A percentile compares a stretch with the other conserved stretches of the same genome.
Evolutionary conservation across 1,140 invertebrate species (phyloP).

Genomic region (Aphis craccivora): DNA sequence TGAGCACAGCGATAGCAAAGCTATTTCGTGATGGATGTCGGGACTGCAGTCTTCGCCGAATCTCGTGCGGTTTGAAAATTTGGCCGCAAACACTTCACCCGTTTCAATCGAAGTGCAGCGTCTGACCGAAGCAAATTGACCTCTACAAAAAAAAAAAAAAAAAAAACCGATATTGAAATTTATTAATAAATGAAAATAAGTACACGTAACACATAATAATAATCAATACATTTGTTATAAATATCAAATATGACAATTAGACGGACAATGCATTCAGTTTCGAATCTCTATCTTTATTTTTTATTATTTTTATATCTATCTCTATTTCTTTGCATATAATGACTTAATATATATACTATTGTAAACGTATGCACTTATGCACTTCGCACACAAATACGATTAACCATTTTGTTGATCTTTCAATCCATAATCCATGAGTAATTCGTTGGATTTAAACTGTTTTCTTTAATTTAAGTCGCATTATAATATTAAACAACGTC

Average conservation of each 20-base stretch:
- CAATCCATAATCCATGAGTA: background rate
- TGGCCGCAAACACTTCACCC: conserved; percentile 75
- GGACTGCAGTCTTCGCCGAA: conserved; percentile 71
- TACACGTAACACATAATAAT: background rate
- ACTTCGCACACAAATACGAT: background rate
- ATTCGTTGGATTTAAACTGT: background rate
- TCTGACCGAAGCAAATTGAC: conserved; percentile 80
- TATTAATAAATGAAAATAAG: background rate
- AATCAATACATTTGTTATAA: background rate
- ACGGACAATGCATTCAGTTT: background rate
- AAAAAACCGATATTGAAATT: background rate
- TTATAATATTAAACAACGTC: background rate
- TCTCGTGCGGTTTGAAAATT: conserved; percentile 75
- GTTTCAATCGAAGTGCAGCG: conserved; percentile 71
- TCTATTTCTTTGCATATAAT: no score
- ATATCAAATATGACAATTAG: background rate
- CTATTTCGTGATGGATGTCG: conserved; percentile 74
- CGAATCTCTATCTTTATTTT: background rate
- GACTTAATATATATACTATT: background rate
- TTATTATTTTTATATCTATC: no score
- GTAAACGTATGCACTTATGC: background rate
- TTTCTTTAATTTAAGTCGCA: background rate
- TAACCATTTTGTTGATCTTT: background rate
- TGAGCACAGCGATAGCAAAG: conserved; percentile 72
- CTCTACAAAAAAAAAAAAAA: conserved; percentile 66